phyloP scores from a whole-genome alignment of 2,797 vertebrate species.

The Sternotherus odoratus region DNA sequence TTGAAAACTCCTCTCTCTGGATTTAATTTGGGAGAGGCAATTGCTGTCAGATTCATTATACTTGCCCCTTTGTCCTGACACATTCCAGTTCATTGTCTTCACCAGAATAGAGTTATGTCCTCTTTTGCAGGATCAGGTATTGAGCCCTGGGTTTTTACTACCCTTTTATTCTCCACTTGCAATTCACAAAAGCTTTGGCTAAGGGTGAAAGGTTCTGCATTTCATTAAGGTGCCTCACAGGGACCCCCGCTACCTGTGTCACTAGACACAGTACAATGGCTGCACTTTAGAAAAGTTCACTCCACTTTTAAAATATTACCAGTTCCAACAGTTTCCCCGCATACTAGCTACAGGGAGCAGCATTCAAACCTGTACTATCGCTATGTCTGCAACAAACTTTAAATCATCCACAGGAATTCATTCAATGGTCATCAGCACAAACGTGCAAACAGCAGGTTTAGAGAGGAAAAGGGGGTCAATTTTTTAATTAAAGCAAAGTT shows the following conservation, averaged over 20 bases:
- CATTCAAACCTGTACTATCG: background rate
- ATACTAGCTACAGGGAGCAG: background rate
- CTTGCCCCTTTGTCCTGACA: background rate
- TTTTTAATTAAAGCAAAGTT: background rate
- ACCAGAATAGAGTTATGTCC: rapidly evolving
- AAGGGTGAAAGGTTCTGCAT: conserved; percentile 52
- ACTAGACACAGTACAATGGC: background rate
- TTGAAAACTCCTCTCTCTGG: background rate
- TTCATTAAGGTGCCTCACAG: conserved; percentile 20
- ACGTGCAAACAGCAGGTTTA: background rate
- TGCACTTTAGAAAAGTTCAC: background rate
- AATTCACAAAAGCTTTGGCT: conserved; percentile 65
- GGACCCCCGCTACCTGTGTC: conserved; percentile 39
- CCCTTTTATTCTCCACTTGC: conserved; percentile 53
- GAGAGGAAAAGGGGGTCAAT: background rate
- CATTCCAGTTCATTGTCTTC: conserved; percentile 8
- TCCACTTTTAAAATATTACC: background rate
- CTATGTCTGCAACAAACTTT: background rate
- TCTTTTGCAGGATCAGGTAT: background rate
- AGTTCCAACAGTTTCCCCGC: background rate
- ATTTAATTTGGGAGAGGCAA: background rate
- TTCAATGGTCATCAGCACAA: background rate
- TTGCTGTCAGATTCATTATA: conserved; percentile 16
- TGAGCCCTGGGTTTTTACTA: conserved; percentile 26
- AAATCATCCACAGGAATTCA: background rate